These are phyloP conservation scores for Sinonovacula constricta DNA, from an alignment of 1,140 invertebrate species.

Conservation along the genomic window DNA sequence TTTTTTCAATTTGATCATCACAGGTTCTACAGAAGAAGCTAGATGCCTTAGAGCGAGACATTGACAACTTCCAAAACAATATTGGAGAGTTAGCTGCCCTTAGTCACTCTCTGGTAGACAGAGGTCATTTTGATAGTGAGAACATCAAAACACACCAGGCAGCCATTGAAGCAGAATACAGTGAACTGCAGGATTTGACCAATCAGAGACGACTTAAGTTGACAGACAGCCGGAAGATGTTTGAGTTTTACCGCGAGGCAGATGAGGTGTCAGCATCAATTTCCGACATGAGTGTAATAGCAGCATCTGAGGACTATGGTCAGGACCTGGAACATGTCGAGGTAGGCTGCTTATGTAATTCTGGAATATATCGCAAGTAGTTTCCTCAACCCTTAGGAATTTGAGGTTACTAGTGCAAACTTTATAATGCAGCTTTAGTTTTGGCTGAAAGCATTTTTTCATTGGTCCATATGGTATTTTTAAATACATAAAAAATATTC, in stretches of 20 bases:
- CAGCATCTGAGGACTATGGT: conserved; percentile 97
- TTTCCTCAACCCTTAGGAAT: no score
- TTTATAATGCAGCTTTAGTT: no score
- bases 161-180: conserved; percentile 71
- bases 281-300: conserved; percentile 96
- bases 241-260: conserved; percentile 98
- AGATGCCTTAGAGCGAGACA: conserved; percentile 96
- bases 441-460: no score
- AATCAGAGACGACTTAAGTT: conserved; percentile 92
- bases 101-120: conserved; percentile 91
- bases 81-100: conserved; percentile 88
- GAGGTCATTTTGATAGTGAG: conserved; percentile 94
- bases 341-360: conserved; percentile 82
- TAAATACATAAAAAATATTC: no score
- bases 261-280: conserved; percentile 99
- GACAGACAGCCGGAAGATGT: conserved; percentile 97
- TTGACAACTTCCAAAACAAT: conserved; percentile 98
- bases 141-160: conserved; percentile 89
- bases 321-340: conserved; percentile 98
- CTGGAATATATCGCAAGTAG: no score
- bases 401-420: no score
- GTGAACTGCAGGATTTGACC: conserved; percentile 72
- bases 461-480: no score
- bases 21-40: conserved; percentile 98
- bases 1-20: conserved; percentile 6